A percentile compares a stretch with the other conserved stretches of the same genome.
Evolutionary conservation across 1,140 invertebrate genomes (phyloP).

Genomic region (Telenomus remus): DNA sequence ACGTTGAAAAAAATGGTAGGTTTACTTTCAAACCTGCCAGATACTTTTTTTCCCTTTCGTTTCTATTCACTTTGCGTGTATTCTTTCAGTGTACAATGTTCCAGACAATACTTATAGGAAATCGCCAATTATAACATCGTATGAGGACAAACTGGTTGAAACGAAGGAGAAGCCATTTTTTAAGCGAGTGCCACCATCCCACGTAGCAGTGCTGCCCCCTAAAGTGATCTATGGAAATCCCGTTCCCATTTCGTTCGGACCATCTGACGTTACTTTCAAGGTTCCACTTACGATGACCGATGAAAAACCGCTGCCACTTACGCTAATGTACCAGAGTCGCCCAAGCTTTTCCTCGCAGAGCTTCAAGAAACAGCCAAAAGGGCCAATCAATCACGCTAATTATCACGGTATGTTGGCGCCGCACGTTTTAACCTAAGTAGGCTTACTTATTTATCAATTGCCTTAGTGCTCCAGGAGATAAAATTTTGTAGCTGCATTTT

Average conservation of each 20-base stretch:
- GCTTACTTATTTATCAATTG: constrained; percentile 12
- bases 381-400: constrained; percentile 9
- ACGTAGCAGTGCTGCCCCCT: constrained; percentile 3
- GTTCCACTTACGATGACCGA: not conserved
- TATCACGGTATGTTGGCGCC: constrained; percentile 20
- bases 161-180: constrained; percentile 21
- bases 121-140: not conserved
- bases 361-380: constrained; percentile 22
- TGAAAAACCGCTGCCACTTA: not conserved
- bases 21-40: no score
- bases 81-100: no score
- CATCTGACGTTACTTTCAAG: constrained; percentile 29
- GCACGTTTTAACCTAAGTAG: not conserved
- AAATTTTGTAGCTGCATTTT: constrained; percentile 17
- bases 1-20: no score
- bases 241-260: constrained; percentile 28
- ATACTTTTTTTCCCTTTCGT: no score
- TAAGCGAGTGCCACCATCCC: constrained; percentile 10
- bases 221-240: constrained; percentile 15
- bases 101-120: constrained; percentile 10
- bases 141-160: constrained; percentile 13
- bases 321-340: constrained; percentile 19
- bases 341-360: constrained; percentile 15
- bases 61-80: no score
- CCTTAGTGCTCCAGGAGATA: constrained; percentile 10